Conservation (phyloP, 2,113 vertebrate species). For the Puntigrus tetrazona region DNA sequence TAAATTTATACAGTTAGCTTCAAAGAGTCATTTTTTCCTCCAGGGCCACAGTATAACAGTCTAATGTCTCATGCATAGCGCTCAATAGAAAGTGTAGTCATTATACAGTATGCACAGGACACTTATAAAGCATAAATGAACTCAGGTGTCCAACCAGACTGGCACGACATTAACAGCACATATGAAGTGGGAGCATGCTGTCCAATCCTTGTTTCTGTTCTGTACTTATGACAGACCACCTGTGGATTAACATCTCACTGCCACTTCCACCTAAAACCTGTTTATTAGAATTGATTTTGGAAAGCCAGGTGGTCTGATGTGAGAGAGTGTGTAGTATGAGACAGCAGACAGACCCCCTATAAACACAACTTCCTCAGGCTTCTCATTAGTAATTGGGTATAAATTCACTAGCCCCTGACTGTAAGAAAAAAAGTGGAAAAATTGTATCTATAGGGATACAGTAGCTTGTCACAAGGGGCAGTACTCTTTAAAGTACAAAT, state of each 20-base stretch:
- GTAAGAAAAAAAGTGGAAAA: background rate
- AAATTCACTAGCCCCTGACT: constrained; percentile 49
- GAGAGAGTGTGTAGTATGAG: constrained; percentile 1
- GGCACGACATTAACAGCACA: background rate
- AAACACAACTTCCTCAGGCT: constrained; percentile 27
- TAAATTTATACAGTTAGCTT: constrained; percentile 50
- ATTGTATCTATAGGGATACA: background rate
- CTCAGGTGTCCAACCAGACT: constrained; percentile 16
- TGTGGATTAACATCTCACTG: constrained; percentile 55
- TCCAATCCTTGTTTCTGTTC: constrained; percentile 17
- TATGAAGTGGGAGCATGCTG: background rate
- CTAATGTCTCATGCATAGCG: background rate
- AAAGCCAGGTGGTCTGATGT: constrained; percentile 27
- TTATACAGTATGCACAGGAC: constrained; percentile 28
- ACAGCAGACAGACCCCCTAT: background rate
- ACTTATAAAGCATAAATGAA: constrained; percentile 23
- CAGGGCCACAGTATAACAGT: constrained; percentile 18
- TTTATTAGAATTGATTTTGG: constrained; percentile 57
- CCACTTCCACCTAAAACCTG: constrained; percentile 57
- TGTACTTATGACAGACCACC: background rate
- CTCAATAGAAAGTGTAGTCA: constrained; percentile 48
- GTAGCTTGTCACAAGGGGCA: background rate
- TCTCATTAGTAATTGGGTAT: constrained; percentile 13
- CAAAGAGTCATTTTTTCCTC: constrained; percentile 47
- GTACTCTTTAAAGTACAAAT: background rate